Evolutionary conservation across 1,140 invertebrate genomes (phyloP).

Genomic region (Conopomorpha cramerella): DNA sequence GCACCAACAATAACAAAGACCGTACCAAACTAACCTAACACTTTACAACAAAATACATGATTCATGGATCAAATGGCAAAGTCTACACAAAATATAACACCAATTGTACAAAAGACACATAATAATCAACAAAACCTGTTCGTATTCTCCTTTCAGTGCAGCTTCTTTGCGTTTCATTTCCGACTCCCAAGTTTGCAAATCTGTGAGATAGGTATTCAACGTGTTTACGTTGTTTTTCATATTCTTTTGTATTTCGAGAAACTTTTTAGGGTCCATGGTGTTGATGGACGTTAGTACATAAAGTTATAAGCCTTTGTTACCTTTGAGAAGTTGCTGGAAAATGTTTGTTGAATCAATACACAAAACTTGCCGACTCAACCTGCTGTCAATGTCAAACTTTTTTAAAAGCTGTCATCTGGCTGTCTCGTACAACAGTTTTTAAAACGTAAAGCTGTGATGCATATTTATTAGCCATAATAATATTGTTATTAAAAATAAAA

Average conservation of each 20-base stretch:
- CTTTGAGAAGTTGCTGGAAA: neutral
- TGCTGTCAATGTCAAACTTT: too few species aligned
- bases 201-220: conserved; percentile 72
- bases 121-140: conserved; percentile 42
- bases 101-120: too few species aligned
- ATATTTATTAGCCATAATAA: too few species aligned
- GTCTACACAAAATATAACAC: too few species aligned
- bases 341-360: neutral
- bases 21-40: too few species aligned
- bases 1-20: too few species aligned
- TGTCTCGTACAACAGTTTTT: too few species aligned
- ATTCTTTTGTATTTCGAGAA: conserved; percentile 66
- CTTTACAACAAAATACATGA: too few species aligned
- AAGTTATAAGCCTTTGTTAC: neutral
- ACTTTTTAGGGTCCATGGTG: conserved; percentile 37
- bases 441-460: too few species aligned
- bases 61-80: too few species aligned
- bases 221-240: conserved; percentile 75
- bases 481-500: too few species aligned
- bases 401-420: too few species aligned
- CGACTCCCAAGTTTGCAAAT: conserved; percentile 81
- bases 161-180: conserved; percentile 84
- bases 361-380: neutral
- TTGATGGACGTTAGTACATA: neutral
- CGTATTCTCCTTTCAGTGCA: conserved; percentile 52